These are phyloP conservation scores for Linurgus olivaceus DNA, from an alignment of 2,797 vertebrate species.

Conservation along the genomic window DNA sequence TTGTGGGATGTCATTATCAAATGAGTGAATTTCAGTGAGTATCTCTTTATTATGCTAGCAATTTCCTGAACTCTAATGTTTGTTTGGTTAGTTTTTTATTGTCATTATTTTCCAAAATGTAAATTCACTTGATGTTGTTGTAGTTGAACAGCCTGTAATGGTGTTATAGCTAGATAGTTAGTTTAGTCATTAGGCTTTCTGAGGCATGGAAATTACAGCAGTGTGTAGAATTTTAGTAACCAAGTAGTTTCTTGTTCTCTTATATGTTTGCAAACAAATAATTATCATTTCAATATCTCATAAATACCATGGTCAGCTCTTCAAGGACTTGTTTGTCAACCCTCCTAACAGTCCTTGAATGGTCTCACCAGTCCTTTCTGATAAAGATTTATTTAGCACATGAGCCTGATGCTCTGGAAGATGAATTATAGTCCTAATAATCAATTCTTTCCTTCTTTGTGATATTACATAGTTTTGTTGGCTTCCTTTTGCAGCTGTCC, in stretches of 20 bases:
- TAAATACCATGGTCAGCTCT: background rate
- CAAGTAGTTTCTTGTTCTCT: background rate
- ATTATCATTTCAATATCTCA: background rate
- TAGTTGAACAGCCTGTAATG: background rate
- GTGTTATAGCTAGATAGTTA: background rate
- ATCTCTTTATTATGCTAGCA: background rate
- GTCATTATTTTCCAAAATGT: background rate
- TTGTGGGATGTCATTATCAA: background rate
- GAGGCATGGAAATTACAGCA: background rate
- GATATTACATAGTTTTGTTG: background rate
- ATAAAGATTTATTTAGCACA: background rate
- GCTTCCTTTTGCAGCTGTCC: background rate
- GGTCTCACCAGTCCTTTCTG: background rate
- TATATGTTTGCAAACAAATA: background rate
- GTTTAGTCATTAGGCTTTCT: background rate
- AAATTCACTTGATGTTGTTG: background rate
- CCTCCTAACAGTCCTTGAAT: background rate
- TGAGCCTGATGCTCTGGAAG: background rate
- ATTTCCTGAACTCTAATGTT: background rate
- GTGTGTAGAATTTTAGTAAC: background rate
- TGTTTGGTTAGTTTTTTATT: background rate
- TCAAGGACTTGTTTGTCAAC: background rate
- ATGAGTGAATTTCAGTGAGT: background rate
- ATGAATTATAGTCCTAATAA: background rate
- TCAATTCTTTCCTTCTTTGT: background rate